Base-by-base conservation (phyloP, 1,140 invertebrate species). In the Eubasilissa regina region DNA sequence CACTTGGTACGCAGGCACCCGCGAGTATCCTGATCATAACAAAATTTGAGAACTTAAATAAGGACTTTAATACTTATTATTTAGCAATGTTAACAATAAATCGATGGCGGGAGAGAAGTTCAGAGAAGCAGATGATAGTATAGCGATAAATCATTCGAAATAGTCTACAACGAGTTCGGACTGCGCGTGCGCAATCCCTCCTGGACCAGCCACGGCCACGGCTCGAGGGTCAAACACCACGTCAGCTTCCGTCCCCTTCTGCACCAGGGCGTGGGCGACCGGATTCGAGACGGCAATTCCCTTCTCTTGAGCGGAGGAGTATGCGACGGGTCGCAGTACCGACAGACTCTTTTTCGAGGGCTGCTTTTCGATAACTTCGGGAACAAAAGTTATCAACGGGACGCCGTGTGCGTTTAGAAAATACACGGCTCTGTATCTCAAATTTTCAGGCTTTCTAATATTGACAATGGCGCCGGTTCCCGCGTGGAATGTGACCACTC, bases 201-300 rank as follows among this genome's bases (percentile, higher is more conserved):
- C 93, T 11, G 92, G 92, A 1, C 93, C 93, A 10, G 89, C 93
- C 4, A 94, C 89, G n/a, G 93, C 93, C 0, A 92, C 89, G 1
- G 93, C 92, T 78, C 90, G 87, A 1, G 93, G 93, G 79, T 91
- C 89, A 83, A 92, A 93, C 51, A 91, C 85, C 17, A 94, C 89
- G 66, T 91, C 88, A 13, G 87, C 90, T 81, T 87, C 86, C 75
- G 84, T 89, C 44, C 88, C 91, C 85, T 88, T 84, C 83, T 89
- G 84, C 48, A 92, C 81, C 84, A 91, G 76, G 77, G 90, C 89
- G 85, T 88, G 87, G 11, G 93, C 92, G 68, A 93, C 85, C n/a
- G 93, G 93, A 75, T 91, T 91, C 4, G 93, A 91, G 13, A 94
- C 89, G 48, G 93, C 93, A 9, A 90, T 89, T 17, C 93, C 93